Evolutionary conservation across 2,888 invertebrate species (phyloP).

Genomic region (Eupithecia tripunctaria): DNA sequence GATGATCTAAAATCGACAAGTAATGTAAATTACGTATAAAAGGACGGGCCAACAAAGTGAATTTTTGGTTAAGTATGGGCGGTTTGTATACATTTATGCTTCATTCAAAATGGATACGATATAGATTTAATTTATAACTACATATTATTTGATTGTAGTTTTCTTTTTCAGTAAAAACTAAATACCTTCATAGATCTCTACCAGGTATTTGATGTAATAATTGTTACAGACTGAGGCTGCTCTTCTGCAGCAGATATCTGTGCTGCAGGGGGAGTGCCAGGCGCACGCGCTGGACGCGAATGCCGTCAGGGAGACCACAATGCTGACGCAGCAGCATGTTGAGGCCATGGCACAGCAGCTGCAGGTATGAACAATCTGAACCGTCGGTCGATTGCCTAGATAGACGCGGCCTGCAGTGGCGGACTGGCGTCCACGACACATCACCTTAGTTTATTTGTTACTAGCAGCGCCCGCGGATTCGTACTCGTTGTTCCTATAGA

Average conservation of each 20-base stretch:
- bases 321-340: slow-evolving; percentile 80
- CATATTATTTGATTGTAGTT: too few relatives aligned
- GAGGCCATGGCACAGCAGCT: slow-evolving; percentile 82
- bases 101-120: too few relatives aligned
- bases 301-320: slow-evolving; percentile 68
- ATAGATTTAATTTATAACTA: too few relatives aligned
- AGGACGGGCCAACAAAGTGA: too few relatives aligned
- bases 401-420: background rate
- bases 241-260: slow-evolving; percentile 74
- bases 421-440: background rate
- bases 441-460: too few relatives aligned
- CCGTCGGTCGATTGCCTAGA: background rate
- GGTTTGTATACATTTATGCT: too few relatives aligned
- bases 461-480: too few relatives aligned
- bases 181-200: background rate
- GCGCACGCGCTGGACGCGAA: slow-evolving; percentile 68
- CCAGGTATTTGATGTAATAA: background rate
- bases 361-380: slow-evolving; percentile 55
- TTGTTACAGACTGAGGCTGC: slow-evolving; percentile 63
- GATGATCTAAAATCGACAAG: too few relatives aligned
- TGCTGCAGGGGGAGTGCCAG: slow-evolving; percentile 72
- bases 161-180: too few relatives aligned
- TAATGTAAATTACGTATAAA: too few relatives aligned
- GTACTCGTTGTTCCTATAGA: too few relatives aligned
- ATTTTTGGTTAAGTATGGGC: too few relatives aligned